A percentile compares a stretch with the other conserved stretches of the same genome.
phyloP scores from a whole-genome alignment of 2,888 invertebrate genomes.

The Minunthozetes semirufus region DNA sequence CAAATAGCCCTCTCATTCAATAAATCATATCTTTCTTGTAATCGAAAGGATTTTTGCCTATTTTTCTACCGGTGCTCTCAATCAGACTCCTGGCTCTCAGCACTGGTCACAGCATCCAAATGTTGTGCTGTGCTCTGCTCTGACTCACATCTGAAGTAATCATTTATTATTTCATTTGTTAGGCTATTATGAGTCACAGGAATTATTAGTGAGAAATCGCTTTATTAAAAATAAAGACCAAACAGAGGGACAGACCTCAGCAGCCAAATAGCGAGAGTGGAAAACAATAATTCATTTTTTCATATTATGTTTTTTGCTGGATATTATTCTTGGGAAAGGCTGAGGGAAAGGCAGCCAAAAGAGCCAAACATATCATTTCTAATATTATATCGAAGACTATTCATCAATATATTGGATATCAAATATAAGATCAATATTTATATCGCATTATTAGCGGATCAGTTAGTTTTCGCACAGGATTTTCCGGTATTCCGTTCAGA shows the following conservation, averaged over 20 bases:
- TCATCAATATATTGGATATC: background rate
- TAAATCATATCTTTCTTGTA: constrained; percentile 26
- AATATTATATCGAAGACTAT: background rate
- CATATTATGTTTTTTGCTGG: background rate
- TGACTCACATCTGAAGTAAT: background rate
- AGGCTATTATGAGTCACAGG: constrained; percentile 11
- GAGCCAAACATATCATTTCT: background rate
- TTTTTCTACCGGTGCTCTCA: background rate
- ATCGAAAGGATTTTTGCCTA: constrained; percentile 27
- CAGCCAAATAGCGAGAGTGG: background rate
- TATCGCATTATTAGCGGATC: constrained; percentile 4
- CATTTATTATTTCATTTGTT: constrained; percentile 12
- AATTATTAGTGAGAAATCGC: constrained; percentile 1
- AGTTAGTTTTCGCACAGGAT: background rate
- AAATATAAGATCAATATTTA: background rate
- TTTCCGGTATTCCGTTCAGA: background rate
- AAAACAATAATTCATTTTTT: constrained; percentile 22
- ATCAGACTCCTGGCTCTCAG: background rate
- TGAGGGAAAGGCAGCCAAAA: background rate
- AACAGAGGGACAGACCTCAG: background rate
- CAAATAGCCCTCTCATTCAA: background rate
- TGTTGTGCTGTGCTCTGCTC: background rate
- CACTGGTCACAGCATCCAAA: background rate
- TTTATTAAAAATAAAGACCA: constrained; percentile 22
- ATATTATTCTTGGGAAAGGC: background rate